These are phyloP conservation scores for Montipora capitata DNA, from an alignment of 92 coral and sea anemone genomes.

Conservation along the genomic window DNA sequence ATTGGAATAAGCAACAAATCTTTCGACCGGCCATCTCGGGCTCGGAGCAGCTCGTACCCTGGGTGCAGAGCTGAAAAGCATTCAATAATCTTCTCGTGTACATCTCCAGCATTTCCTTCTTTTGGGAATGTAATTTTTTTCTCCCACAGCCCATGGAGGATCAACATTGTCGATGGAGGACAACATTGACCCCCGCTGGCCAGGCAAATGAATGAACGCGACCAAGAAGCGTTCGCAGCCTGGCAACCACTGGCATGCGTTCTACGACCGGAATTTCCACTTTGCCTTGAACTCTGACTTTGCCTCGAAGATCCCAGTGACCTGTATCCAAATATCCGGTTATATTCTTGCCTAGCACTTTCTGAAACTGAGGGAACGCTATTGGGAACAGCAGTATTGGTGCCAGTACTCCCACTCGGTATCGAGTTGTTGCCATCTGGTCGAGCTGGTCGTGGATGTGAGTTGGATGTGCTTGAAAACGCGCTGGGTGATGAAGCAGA, in stretches of 20 bases:
- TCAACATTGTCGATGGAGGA: too few species aligned
- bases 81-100: slow-evolving; percentile 28
- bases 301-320: neutral
- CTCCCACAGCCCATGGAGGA: slow-evolving; percentile 61
- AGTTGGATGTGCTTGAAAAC: neutral
- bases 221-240: slow-evolving; percentile 12
- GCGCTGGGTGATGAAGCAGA: slow-evolving; percentile 5
- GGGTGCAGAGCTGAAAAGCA: neutral
- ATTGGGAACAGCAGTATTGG: neutral
- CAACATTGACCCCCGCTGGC: too few species aligned
- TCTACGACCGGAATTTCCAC: neutral
- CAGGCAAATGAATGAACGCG: slow-evolving; percentile 24
- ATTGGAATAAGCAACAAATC: slow-evolving; percentile 45
- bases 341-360: neutral
- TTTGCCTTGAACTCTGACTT: neutral
- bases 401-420: neutral
- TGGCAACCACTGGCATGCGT: neutral
- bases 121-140: slow-evolving; percentile 60
- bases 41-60: slow-evolving; percentile 63
- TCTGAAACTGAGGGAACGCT: slow-evolving; percentile 7
- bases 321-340: neutral
- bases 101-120: slow-evolving; percentile 51
- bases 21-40: slow-evolving; percentile 35
- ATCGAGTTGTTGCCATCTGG: neutral
- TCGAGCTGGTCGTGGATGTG: neutral